A percentile compares a stretch with the other conserved stretches of the same genome.
Conservation (phyloP, 2,797 vertebrate genomes). For the Paramormyrops hopkinsi region DNA sequence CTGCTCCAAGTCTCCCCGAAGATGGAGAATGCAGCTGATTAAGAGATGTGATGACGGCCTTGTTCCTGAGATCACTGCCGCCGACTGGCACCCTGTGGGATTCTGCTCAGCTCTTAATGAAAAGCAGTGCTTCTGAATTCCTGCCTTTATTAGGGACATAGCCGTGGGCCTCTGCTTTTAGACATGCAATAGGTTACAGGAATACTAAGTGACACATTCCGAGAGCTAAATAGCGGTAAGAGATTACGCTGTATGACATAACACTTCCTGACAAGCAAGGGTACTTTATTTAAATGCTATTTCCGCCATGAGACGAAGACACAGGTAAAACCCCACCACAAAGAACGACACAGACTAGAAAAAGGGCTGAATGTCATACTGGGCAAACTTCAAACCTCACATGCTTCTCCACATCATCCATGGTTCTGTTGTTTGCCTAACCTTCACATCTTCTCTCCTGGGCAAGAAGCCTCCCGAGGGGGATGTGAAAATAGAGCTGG, state of each 20-base stretch:
- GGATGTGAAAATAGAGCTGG: conserved; percentile 9
- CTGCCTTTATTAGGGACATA: conserved; percentile 57
- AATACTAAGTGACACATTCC: conserved; percentile 56
- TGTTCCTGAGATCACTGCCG: conserved; percentile 34
- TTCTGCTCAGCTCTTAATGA: conserved; percentile 14
- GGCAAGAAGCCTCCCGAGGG: not conserved
- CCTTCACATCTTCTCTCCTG: not conserved
- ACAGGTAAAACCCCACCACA: not conserved
- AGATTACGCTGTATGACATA: conserved; percentile 22
- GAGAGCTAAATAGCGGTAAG: conserved; percentile 40
- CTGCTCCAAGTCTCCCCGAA: not conserved
- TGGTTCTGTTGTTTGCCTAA: conserved; percentile 6
- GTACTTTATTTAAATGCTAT: conserved; percentile 33
- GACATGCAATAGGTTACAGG: conserved; percentile 41
- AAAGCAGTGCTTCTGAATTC: conserved; percentile 45
- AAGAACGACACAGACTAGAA: not conserved
- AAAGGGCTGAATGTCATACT: not conserved
- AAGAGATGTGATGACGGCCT: not conserved
- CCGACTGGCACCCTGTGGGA: conserved; percentile 24
- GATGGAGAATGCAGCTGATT: not conserved
- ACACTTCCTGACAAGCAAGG: conserved; percentile 29
- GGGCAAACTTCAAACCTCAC: not conserved
- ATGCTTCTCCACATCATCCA: not conserved
- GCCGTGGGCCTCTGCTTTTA: conserved; percentile 36
- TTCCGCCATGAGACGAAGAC: not conserved